Conservation (phyloP, 2,797 vertebrate species). For the Cossypha caffra region DNA sequence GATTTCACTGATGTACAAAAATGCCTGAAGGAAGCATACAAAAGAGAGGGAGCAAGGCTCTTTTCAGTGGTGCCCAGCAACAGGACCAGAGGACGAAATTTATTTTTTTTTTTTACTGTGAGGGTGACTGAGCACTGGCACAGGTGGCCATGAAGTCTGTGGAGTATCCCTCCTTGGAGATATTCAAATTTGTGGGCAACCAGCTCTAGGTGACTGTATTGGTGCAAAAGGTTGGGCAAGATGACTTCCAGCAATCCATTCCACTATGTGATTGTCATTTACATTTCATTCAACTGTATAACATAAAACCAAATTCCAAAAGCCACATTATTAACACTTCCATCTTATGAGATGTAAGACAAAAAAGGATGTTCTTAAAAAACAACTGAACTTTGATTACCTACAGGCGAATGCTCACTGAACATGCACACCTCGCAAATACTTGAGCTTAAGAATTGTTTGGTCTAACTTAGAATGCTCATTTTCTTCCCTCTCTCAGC, state of each 20-base stretch:
- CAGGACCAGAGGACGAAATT: background rate
- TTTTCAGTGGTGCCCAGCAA: background rate
- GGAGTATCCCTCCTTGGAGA: background rate
- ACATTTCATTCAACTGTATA: background rate
- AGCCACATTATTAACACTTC: background rate
- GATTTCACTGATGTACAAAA: background rate
- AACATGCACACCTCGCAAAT: background rate
- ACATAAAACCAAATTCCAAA: background rate
- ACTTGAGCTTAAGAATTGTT: background rate
- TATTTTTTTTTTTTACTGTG: background rate
- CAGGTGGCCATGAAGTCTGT: background rate
- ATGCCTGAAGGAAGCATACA: background rate
- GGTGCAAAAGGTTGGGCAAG: background rate
- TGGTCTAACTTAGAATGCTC: accelerated
- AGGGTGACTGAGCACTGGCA: background rate
- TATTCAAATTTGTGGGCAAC: background rate
- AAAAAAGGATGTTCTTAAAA: background rate
- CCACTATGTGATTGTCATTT: background rate
- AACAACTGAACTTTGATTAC: background rate
- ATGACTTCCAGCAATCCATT: background rate
- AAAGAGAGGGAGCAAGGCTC: background rate
- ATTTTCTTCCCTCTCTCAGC: background rate
- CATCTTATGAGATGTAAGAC: background rate
- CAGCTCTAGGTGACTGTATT: background rate
- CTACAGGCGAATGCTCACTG: background rate